phyloP scores from a whole-genome alignment of 2,888 invertebrate species.

The Eilema depressum region DNA sequence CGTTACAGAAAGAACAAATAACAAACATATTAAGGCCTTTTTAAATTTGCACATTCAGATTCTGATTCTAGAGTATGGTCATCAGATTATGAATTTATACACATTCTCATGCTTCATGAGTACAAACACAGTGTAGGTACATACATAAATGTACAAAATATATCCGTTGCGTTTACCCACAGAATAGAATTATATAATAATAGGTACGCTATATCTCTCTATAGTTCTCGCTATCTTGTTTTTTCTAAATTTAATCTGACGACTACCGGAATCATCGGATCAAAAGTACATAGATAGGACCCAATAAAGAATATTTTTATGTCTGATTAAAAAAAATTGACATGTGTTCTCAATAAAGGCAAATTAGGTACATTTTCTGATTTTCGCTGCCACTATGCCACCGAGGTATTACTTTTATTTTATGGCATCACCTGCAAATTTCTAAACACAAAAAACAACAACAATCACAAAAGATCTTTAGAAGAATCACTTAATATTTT shows the following conservation, averaged over 20 bases:
- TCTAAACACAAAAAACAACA: no score
- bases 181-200: no score
- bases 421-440: no score
- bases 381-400: no score
- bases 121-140: background rate
- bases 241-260: background rate
- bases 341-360: no score
- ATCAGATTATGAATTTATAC: background rate
- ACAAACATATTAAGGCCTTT: background rate
- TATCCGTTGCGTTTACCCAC: background rate
- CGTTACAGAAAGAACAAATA: background rate
- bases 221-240: background rate
- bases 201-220: no score
- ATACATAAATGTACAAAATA: background rate
- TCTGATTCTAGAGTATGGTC: background rate
- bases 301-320: background rate
- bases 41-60: background rate
- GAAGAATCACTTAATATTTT: no score
- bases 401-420: no score
- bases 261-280: background rate
- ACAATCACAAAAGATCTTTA: no score
- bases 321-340: no score
- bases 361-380: no score
- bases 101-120: background rate
- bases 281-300: background rate